Conservation (phyloP, 2,888 invertebrate genomes). For the Spicauda simplicius region DNA sequence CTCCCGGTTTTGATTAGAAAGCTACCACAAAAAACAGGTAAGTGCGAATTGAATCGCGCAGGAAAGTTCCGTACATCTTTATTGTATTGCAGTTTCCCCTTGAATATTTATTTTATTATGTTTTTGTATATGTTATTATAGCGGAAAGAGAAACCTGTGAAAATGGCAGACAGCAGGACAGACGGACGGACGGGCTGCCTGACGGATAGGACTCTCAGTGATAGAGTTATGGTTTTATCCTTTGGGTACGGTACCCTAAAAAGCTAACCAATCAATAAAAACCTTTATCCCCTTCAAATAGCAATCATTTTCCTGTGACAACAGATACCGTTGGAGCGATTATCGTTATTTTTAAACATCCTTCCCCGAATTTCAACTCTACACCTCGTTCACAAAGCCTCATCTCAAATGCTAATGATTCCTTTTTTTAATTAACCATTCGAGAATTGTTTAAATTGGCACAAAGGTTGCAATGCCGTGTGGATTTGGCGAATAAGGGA, state of each 20-base stretch:
- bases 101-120: too few relatives aligned
- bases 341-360: constrained; percentile 33
- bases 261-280: neutral
- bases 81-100: too few relatives aligned
- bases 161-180: too few relatives aligned
- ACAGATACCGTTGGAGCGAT: neutral
- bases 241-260: too few relatives aligned
- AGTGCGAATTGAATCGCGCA: too few relatives aligned
- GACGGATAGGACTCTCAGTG: too few relatives aligned
- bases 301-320: neutral
- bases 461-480: constrained; percentile 19
- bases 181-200: too few relatives aligned
- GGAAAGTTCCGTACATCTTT: too few relatives aligned
- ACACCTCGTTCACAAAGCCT: constrained; percentile 23
- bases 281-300: neutral
- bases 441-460: constrained; percentile 30
- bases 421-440: constrained; percentile 29
- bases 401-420: constrained; percentile 21
- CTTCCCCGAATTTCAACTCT: constrained; percentile 31
- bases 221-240: too few relatives aligned
- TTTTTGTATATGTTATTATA: too few relatives aligned
- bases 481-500: constrained; percentile 7
- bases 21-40: constrained; percentile 38
- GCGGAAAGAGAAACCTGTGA: too few relatives aligned
- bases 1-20: constrained; percentile 72